Conservation (phyloP, 1,140 invertebrate genomes). For the Philaenus spumarius region DNA sequence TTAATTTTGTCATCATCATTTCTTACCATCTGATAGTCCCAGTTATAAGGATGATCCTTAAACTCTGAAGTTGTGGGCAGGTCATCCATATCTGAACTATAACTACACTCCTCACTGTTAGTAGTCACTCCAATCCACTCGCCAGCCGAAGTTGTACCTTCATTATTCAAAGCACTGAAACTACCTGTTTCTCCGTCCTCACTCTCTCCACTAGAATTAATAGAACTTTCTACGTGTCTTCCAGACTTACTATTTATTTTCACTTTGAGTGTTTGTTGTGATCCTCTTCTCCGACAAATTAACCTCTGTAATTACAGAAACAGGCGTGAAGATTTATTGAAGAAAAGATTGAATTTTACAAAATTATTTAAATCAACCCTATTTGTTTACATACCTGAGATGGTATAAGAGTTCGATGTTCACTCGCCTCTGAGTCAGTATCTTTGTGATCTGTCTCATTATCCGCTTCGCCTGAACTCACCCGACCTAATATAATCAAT, state of each 20-base stretch:
- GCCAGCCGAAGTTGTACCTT: conserved; percentile 57
- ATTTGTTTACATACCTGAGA: conserved; percentile 3
- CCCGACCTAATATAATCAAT: neutral
- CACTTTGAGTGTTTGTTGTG: conserved; percentile 25
- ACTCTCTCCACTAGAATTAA: conserved; percentile 38
- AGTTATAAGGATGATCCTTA: conserved; percentile 55
- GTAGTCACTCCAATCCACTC: conserved; percentile 81
- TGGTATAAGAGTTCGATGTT: neutral
- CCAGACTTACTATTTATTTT: neutral
- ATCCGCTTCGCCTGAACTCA: conserved; percentile 28
- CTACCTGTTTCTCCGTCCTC: conserved; percentile 47
- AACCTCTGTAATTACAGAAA: conserved; percentile 18
- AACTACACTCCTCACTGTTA: conserved; percentile 79
- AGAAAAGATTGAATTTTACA: too few relatives aligned
- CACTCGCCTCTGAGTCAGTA: conserved; percentile 25
- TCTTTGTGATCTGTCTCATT: conserved; percentile 31
- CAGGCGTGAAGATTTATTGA: too few relatives aligned
- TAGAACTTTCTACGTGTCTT: conserved; percentile 19
- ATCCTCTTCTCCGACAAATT: conserved; percentile 25
- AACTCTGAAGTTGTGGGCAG: conserved; percentile 46
- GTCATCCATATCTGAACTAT: conserved; percentile 64
- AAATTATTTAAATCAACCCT: too few relatives aligned
- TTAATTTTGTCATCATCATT: too few relatives aligned
- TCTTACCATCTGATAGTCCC: conserved; percentile 61
- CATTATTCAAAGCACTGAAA: conserved; percentile 39